Percentiles rank a stretch among this genome's conserved stretches.
phyloP scores from a whole-genome alignment of 2,113 vertebrate species.

The Lepus timidus region DNA sequence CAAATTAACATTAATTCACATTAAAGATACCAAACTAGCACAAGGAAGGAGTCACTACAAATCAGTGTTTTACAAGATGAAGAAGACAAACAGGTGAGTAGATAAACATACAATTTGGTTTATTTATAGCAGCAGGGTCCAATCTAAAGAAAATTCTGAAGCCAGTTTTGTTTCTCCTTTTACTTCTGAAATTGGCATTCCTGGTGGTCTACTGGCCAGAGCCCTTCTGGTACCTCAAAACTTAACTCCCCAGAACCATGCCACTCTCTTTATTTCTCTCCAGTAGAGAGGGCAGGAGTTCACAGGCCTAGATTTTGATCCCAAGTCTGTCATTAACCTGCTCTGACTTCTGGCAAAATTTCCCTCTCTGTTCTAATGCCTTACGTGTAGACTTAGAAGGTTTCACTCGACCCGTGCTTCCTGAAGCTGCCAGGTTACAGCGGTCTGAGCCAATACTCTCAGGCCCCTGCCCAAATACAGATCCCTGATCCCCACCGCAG shows the following conservation, averaged over 20 bases:
- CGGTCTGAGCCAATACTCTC: not conserved
- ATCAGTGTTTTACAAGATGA: slow-evolving; percentile 29
- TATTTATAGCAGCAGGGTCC: slow-evolving; percentile 2
- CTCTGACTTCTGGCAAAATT: not conserved
- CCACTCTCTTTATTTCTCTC: not conserved
- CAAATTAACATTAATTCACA: slow-evolving; percentile 29
- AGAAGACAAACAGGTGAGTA: slow-evolving; percentile 39
- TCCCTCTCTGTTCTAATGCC: not conserved
- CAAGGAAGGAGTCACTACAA: slow-evolving; percentile 51
- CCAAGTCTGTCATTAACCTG: slow-evolving; percentile 39
- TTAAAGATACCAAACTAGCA: slow-evolving; percentile 52
- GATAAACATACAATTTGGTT: slow-evolving; percentile 39
- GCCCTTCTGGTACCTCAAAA: not conserved
- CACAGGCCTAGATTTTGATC: not conserved
- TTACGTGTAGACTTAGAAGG: not conserved
- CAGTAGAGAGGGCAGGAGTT: not conserved
- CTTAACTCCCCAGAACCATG: not conserved
- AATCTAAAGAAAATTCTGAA: not conserved
- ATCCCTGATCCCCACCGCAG: not conserved
- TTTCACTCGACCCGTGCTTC: slow-evolving; percentile 6
- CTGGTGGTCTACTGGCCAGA: not conserved
- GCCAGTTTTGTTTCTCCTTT: not conserved
- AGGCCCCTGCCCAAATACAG: not conserved
- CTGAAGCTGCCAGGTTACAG: not conserved
- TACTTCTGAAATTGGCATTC: not conserved